Conservation (phyloP, 2,888 invertebrate species). For the Sycophila texana region DNA sequence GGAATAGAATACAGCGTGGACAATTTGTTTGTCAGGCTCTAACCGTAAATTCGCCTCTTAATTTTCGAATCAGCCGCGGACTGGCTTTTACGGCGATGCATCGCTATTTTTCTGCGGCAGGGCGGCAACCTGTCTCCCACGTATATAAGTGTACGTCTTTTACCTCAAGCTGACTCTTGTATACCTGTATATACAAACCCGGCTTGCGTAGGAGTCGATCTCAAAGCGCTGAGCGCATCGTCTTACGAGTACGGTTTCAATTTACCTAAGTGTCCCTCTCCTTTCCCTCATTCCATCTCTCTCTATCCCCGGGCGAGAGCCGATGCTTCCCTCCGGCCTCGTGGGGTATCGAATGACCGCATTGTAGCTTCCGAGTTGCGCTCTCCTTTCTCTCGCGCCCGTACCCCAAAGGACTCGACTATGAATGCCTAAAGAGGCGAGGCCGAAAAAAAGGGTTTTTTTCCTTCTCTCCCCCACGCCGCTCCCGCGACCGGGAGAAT, state of each 20-base stretch:
- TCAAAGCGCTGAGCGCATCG: slow-evolving; percentile 56
- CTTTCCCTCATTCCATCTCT: slow-evolving; percentile 29
- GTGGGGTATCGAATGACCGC: slow-evolving; percentile 50
- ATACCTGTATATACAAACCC: slow-evolving; percentile 3
- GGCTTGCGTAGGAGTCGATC: slow-evolving; percentile 43
- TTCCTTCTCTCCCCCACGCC: not conserved
- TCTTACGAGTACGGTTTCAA: slow-evolving; percentile 62
- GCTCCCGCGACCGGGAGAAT: not conserved
- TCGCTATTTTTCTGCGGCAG: slow-evolving; percentile 6
- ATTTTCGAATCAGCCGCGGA: not conserved
- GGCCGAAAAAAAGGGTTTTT: slow-evolving; percentile 22
- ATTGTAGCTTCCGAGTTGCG: slow-evolving; percentile 44
- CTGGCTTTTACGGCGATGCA: not conserved
- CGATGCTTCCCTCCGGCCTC: slow-evolving; percentile 15
- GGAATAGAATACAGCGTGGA: no score
- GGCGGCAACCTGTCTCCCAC: slow-evolving; percentile 19
- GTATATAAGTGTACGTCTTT: not conserved
- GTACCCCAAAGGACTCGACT: slow-evolving; percentile 15
- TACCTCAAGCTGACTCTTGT: not conserved
- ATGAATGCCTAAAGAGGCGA: slow-evolving; percentile 28
- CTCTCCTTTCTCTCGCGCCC: not conserved
- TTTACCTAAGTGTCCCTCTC: slow-evolving; percentile 61
- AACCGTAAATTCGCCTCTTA: not conserved
- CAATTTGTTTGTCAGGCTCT: not conserved
- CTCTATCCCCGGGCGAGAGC: slow-evolving; percentile 10